phyloP scores from a whole-genome alignment of 2,113 vertebrate genomes.

The Cygnus buccinator region DNA sequence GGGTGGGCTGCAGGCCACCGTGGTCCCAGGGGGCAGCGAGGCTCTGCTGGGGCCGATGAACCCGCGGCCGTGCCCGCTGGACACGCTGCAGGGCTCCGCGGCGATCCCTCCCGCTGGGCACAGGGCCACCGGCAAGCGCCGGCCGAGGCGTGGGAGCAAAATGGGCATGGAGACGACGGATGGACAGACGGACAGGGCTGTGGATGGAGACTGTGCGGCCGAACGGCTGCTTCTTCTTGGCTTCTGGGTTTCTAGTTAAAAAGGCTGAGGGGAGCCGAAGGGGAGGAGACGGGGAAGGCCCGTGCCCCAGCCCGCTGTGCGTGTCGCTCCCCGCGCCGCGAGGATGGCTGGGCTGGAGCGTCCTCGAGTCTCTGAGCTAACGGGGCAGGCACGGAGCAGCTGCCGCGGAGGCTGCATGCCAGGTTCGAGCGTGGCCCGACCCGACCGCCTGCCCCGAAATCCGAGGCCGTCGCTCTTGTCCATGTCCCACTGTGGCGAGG shows the following conservation, averaged over 20 bases:
- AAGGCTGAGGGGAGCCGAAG: conserved; percentile 65
- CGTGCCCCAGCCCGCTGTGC: conserved; percentile 57
- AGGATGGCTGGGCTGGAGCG: conserved; percentile 16
- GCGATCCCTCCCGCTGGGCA: not conserved
- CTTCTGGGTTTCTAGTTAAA: conserved; percentile 73
- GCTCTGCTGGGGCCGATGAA: not conserved
- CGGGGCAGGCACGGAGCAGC: not conserved
- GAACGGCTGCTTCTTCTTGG: conserved; percentile 57
- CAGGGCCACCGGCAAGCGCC: not conserved
- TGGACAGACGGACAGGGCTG: conserved; percentile 52
- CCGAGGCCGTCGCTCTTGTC: conserved; percentile 30
- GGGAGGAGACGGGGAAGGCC: conserved; percentile 34
- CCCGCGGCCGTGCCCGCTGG: not conserved
- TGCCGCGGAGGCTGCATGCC: not conserved
- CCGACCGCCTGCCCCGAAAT: not conserved
- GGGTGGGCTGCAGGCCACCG: accelerated
- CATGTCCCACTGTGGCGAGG: conserved; percentile 25
- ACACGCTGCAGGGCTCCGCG: accelerated
- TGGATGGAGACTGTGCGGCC: conserved; percentile 55
- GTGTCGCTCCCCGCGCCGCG: conserved; percentile 16
- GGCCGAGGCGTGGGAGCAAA: not conserved
- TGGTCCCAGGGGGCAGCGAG: not conserved
- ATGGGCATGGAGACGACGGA: conserved; percentile 54
- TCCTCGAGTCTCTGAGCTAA: conserved; percentile 41
- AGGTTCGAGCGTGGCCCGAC: not conserved